Conservation (phyloP, 2,888 invertebrate species). For the Drosophila cognata region DNA sequence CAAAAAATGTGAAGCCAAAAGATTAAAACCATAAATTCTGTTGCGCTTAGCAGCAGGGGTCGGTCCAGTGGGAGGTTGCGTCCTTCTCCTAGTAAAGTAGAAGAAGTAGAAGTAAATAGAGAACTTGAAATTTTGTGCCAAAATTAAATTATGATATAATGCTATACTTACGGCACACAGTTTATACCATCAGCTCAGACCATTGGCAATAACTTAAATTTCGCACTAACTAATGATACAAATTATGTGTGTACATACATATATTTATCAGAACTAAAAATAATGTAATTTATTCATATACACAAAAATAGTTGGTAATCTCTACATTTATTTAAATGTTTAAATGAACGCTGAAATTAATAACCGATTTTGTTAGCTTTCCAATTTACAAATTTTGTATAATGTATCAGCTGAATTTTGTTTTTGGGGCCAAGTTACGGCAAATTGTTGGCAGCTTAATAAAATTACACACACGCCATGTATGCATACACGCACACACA, state of each 20-base stretch:
- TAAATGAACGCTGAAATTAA: background rate
- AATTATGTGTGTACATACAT: background rate
- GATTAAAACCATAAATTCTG: slow-evolving; percentile 81
- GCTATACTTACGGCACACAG: slow-evolving; percentile 15
- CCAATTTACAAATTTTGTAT: background rate
- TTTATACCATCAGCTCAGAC: background rate
- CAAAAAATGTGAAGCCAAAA: slow-evolving; percentile 69
- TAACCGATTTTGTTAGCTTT: background rate
- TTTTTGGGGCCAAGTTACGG: slow-evolving; percentile 26
- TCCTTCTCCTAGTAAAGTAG: slow-evolving; percentile 18
- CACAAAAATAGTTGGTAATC: background rate
- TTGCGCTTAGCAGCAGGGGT: slow-evolving; percentile 49
- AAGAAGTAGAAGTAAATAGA: slow-evolving; percentile 19
- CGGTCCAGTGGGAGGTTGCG: slow-evolving; percentile 7
- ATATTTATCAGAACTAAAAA: background rate
- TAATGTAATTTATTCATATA: background rate
- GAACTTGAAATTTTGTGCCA: slow-evolving; percentile 21
- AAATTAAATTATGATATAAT: slow-evolving; percentile 47
- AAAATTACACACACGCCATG: slow-evolving; percentile 54
- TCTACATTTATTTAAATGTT: background rate
- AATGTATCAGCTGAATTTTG: slow-evolving; percentile 22
- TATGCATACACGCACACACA: slow-evolving; percentile 26
- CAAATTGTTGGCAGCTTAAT: slow-evolving; percentile 45
- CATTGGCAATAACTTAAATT: background rate
- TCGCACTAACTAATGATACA: background rate